Conservation (phyloP, 2,797 vertebrate genomes). For the Falco biarmicus region DNA sequence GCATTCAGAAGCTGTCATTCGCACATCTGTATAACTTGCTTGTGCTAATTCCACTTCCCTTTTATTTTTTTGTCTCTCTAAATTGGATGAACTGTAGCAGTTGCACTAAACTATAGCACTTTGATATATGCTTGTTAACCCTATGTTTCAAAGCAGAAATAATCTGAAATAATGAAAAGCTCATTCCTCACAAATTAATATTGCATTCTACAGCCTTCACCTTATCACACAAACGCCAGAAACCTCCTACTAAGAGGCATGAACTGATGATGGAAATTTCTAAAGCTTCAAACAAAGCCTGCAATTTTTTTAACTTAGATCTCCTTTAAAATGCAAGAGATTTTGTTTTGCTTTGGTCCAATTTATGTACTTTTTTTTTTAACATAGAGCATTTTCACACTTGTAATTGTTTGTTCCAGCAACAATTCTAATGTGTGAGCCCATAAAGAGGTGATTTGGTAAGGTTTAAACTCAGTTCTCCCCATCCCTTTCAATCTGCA, state of each 20-base stretch:
- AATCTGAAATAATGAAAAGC: conserved; percentile 37
- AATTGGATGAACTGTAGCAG: conserved; percentile 37
- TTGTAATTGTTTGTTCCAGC: not conserved
- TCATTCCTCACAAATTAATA: conserved; percentile 24
- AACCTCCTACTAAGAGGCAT: not conserved
- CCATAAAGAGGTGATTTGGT: not conserved
- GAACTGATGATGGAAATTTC: conserved; percentile 3
- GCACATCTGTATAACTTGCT: conserved; percentile 44
- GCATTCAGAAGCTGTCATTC: conserved; percentile 48
- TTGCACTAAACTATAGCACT: not conserved
- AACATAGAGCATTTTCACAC: not conserved
- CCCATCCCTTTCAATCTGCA: not conserved
- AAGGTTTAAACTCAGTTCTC: not conserved
- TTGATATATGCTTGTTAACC: conserved; percentile 23
- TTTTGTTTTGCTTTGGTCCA: conserved; percentile 31
- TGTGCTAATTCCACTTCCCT: conserved; percentile 38
- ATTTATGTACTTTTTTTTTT: not conserved
- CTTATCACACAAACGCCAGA: conserved; percentile 51
- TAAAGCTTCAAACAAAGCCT: not conserved
- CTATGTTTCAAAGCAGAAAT: conserved; percentile 45
- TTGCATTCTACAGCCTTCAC: conserved; percentile 7
- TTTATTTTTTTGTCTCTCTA: conserved; percentile 41
- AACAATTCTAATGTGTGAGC: not conserved
- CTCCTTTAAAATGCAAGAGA: not conserved
- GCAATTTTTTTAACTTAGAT: not conserved